Percentiles rank a stretch among this genome's conserved stretches.
Conservation (phyloP, 2,888 invertebrate genomes). For the Drosophila flavopinicola region DNA sequence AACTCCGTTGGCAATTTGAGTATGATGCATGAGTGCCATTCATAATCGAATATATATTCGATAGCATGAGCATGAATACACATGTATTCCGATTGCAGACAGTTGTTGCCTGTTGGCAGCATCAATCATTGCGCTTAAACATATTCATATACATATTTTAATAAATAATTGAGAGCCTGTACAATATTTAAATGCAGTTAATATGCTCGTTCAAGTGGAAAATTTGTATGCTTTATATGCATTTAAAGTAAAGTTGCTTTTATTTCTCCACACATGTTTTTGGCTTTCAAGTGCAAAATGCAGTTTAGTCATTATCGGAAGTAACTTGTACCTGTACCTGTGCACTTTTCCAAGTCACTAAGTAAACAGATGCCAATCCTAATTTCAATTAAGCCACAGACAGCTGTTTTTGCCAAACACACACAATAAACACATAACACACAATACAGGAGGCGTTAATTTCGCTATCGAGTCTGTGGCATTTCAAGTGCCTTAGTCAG, state of each 20-base stretch:
- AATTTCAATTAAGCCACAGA: slow-evolving; percentile 49
- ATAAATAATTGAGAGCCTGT: slow-evolving; percentile 8
- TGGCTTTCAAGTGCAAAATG: slow-evolving; percentile 23
- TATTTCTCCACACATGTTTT: not conserved
- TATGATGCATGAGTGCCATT: slow-evolving; percentile 48
- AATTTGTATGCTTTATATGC: too few species aligned
- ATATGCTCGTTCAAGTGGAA: too few species aligned
- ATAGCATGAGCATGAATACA: slow-evolving; percentile 8
- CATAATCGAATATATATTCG: slow-evolving; percentile 44
- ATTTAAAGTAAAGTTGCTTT: not conserved
- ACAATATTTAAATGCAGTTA: too few species aligned
- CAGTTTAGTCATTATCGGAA: slow-evolving; percentile 29
- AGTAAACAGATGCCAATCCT: slow-evolving; percentile 53
- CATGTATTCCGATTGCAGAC: slow-evolving; percentile 12
- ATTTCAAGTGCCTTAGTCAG: slow-evolving; percentile 49
- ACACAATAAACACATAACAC: too few species aligned
- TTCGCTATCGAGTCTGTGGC: slow-evolving; percentile 29
- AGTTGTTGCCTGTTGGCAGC: slow-evolving; percentile 1
- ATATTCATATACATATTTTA: slow-evolving; percentile 8
- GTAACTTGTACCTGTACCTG: slow-evolving; percentile 11
- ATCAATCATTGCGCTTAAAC: slow-evolving; percentile 32
- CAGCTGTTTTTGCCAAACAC: slow-evolving; percentile 51
- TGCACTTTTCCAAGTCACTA: slow-evolving; percentile 49
- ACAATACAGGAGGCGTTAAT: slow-evolving; percentile 22
- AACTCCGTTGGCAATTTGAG: slow-evolving; percentile 48